phyloP scores from a whole-genome alignment of 2,888 invertebrate genomes.

The Nebria brevicollis region DNA sequence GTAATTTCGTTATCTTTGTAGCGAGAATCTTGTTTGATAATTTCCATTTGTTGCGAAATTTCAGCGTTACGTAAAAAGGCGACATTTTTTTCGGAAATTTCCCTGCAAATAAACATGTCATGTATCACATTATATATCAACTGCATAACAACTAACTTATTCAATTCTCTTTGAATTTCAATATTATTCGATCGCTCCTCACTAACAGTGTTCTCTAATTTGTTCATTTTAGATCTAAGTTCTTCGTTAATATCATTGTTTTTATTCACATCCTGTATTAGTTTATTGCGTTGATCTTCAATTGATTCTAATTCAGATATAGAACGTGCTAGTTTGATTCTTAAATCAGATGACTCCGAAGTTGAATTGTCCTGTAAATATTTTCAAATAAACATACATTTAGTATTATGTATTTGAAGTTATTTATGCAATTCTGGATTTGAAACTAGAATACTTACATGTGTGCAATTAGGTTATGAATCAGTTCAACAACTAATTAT shows the following conservation, averaged over 20 bases:
- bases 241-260: constrained; percentile 67
- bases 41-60: constrained; percentile 82
- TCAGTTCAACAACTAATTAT: background rate
- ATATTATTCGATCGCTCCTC: constrained; percentile 66
- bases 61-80: constrained; percentile 81
- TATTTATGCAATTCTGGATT: constrained; percentile 25
- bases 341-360: constrained; percentile 39
- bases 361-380: constrained; percentile 38
- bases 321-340: constrained; percentile 59
- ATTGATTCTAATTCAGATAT: constrained; percentile 65
- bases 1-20: constrained; percentile 73
- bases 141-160: constrained; percentile 55
- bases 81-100: constrained; percentile 79
- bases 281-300: constrained; percentile 65
- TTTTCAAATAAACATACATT: background rate
- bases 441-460: constrained; percentile 5
- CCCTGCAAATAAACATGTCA: constrained; percentile 62
- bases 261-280: constrained; percentile 66
- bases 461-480: background rate
- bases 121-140: background rate
- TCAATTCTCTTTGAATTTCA: constrained; percentile 62
- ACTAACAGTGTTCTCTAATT: constrained; percentile 64
- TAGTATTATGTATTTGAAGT: constrained; percentile 16
- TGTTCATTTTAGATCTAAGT: constrained; percentile 65
- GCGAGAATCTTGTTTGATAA: constrained; percentile 77